Base-by-base conservation (phyloP, 2,797 vertebrate species). In the Adrianichthys oophorus region DNA sequence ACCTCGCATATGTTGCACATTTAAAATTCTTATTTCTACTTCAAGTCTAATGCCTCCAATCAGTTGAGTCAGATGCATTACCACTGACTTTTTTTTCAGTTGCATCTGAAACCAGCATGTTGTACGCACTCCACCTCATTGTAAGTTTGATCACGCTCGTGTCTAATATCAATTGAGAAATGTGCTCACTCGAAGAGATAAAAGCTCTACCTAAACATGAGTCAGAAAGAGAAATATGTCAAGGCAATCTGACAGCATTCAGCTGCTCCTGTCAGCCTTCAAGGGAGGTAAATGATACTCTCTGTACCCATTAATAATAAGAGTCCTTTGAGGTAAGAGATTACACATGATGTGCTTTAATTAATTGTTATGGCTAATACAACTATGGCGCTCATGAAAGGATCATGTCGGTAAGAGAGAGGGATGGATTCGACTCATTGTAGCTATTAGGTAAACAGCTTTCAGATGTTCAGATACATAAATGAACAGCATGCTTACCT, bases 401-500 rank as follows among this genome's bases (percentile, higher is more conserved):
- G 29, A 57, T 50, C 0, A 51, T 61, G 68, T 70, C 40, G 60
- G 10, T 64, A 32, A 54, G 37, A 60, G 18, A 47, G 29, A 21
- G 18, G 3, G 46, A 43, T 12, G 3, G 18, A 46, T 68, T 52
- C 21, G 55, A 17, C 24, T 60, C 17, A 46, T 10, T 52, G 44
- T 58, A 48, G 62, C 14, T 64, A 29, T 16, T 18, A 24, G 13
- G 18, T 29, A 16, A 48, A 62, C 41, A 42, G 29, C 42, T 61
- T 50, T 49, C 7, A 49, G 44, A 61, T n/a, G 15, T 56, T 68
- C 50, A 58, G 44, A 57, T 65, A 7, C 13, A 65, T 8, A 67
- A 62, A 4, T 54, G 47, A 75, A 63, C 53, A 6, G 48, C 15
- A 19, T 42, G 48, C 87, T 46, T 91, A 94, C 92, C 92, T 91